phyloP scores from a whole-genome alignment of 2,888 invertebrate species.

The Loripinus fragilis region DNA sequence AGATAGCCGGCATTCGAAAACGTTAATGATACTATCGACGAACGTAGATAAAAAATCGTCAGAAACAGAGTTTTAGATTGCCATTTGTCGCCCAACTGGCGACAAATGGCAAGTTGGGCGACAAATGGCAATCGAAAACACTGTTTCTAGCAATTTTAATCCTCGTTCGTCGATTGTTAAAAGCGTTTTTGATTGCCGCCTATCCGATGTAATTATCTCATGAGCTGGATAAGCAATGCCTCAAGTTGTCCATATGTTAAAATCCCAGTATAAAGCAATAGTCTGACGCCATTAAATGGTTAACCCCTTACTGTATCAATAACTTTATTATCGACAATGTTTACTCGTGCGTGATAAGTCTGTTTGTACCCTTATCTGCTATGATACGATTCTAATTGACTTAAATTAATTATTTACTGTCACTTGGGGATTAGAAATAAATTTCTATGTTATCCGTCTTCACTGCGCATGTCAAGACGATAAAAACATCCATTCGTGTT shows the following conservation, averaged over 20 bases:
- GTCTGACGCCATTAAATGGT: neutral
- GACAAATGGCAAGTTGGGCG: too few relatives aligned
- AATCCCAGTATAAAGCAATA: neutral
- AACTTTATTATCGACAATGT: neutral
- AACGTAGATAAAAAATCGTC: too few relatives aligned
- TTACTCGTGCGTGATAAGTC: neutral
- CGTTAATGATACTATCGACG: too few relatives aligned
- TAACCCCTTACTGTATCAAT: neutral
- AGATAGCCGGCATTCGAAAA: too few relatives aligned
- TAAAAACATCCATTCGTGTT: neutral
- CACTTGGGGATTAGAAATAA: slow-evolving; percentile 8
- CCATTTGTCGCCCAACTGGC: too few relatives aligned
- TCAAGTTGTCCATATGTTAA: neutral
- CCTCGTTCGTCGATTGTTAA: too few relatives aligned
- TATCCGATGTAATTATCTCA: too few relatives aligned
- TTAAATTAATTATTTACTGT: slow-evolving; percentile 13
- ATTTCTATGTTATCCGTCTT: slow-evolving; percentile 13
- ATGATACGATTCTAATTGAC: slow-evolving; percentile 7
- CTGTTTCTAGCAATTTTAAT: too few relatives aligned
- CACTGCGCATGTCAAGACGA: slow-evolving; percentile 8
- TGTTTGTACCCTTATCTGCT: slow-evolving; percentile 7
- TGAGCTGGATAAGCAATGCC: neutral
- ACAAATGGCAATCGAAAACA: too few relatives aligned
- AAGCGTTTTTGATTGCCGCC: too few relatives aligned
- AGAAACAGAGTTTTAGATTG: too few relatives aligned